phyloP scores from a whole-genome alignment of 2,888 invertebrate genomes.

The Andrena trimmerana region DNA sequence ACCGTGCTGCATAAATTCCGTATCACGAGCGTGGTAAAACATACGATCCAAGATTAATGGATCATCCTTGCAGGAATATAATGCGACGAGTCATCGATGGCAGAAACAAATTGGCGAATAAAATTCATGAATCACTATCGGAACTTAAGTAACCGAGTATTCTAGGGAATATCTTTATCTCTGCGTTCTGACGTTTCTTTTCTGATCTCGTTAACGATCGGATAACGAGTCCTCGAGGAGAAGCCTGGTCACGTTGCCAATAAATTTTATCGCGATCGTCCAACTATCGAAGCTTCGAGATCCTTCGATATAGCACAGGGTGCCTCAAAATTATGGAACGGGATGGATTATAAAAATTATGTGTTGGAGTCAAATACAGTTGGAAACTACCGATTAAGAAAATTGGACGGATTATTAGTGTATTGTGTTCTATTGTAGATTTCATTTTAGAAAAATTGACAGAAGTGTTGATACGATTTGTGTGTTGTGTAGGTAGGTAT shows the following conservation, averaged over 20 bases:
- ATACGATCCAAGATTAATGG: background rate
- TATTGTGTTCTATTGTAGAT: background rate
- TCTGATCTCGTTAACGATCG: slow-evolving; percentile 12
- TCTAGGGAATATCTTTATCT: background rate
- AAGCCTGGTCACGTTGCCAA: slow-evolving; percentile 8
- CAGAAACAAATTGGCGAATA: slow-evolving; percentile 8
- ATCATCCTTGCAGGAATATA: background rate
- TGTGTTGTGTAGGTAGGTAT: no score
- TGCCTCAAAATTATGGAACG: no score
- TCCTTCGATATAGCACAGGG: background rate
- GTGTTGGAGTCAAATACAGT: background rate
- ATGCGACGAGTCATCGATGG: background rate
- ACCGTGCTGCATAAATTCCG: background rate
- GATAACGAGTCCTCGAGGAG: slow-evolving; percentile 20
- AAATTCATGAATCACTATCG: slow-evolving; percentile 25
- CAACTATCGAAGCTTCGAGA: slow-evolving; percentile 1
- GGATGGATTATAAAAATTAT: no score
- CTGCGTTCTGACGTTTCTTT: background rate
- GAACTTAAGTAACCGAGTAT: background rate
- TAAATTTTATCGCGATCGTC: background rate
- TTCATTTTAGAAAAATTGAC: no score
- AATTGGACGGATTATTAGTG: background rate
- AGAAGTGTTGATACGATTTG: no score
- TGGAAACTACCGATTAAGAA: background rate
- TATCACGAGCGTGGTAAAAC: background rate